A percentile compares a stretch with the other conserved stretches of the same genome.
Evolutionary conservation across 2,113 vertebrate species (phyloP).

Genomic region (Periophthalmus modestus): DNA sequence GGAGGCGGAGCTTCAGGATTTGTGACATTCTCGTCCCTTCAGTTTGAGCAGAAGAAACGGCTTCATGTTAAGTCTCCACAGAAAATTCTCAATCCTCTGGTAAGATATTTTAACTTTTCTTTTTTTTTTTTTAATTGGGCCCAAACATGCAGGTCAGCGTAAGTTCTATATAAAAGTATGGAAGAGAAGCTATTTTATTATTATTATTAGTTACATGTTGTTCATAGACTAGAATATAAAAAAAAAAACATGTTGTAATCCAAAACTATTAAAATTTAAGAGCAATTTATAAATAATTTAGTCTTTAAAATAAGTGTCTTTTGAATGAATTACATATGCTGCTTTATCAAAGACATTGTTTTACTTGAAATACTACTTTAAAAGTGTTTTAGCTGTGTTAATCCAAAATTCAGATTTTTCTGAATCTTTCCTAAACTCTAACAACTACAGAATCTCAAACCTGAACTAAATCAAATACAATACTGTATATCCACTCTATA

Average conservation of each 20-base stretch:
- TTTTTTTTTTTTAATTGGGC: no score
- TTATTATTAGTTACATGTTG: background rate
- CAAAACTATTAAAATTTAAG: background rate
- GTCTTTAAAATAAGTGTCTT: background rate
- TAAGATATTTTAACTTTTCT: conserved; percentile 40
- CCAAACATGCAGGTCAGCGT: background rate
- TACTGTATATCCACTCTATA: no score
- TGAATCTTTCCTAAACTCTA: background rate
- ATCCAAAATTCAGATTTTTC: background rate
- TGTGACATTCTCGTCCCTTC: conserved; percentile 26
- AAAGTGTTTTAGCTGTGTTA: background rate
- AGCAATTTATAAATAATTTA: background rate
- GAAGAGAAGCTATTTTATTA: background rate
- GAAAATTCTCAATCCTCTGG: conserved; percentile 22
- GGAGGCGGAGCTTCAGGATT: conserved; percentile 62
- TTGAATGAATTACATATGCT: background rate
- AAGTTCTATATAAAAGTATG: background rate
- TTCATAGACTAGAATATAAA: background rate
- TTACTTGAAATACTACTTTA: background rate
- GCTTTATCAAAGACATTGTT: background rate
- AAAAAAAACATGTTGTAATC: background rate
- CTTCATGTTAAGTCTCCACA: conserved; percentile 14
- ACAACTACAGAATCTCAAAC: background rate
- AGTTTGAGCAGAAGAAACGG: conserved; percentile 24
- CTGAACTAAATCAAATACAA: background rate